phyloP scores from a whole-genome alignment of 2,888 invertebrate species.

The Glaucopsyche alexis region DNA sequence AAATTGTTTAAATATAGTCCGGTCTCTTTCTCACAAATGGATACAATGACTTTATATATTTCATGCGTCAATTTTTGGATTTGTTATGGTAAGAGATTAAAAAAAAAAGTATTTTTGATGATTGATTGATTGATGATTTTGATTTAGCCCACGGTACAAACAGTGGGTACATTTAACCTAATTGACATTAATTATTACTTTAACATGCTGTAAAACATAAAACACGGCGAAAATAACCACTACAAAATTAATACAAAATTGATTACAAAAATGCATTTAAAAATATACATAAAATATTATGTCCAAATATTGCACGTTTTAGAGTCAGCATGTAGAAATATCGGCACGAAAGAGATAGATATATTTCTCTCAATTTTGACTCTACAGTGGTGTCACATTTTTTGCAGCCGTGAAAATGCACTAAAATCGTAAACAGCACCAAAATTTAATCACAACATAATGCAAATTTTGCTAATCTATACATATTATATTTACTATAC shows the following conservation, averaged over 20 bases:
- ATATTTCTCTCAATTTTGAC: not conserved
- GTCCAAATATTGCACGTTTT: not conserved
- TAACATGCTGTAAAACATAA: too few relatives aligned
- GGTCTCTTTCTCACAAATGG: not conserved
- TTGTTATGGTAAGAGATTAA: too few relatives aligned
- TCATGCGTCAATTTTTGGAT: too few relatives aligned
- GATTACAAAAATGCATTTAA: not conserved
- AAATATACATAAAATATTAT: not conserved
- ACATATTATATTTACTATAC: slow-evolving; percentile 33
- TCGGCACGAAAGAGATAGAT: not conserved
- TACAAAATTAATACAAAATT: too few relatives aligned
- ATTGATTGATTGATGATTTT: too few relatives aligned
- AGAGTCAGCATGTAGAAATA: not conserved
- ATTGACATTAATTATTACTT: too few relatives aligned
- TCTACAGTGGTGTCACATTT: not conserved
- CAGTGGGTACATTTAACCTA: too few relatives aligned
- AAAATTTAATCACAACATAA: slow-evolving; percentile 44
- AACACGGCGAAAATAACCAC: too few relatives aligned
- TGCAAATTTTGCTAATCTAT: slow-evolving; percentile 38
- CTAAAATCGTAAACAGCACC: slow-evolving; percentile 44
- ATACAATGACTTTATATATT: not conserved
- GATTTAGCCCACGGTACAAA: too few relatives aligned
- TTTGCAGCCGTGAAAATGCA: slow-evolving; percentile 40
- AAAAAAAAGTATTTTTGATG: too few relatives aligned
- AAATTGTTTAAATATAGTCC: not conserved